These are phyloP conservation scores for Hypotaenidia philippensis DNA, from an alignment of 2,797 vertebrate species.

Conservation along the genomic window DNA sequence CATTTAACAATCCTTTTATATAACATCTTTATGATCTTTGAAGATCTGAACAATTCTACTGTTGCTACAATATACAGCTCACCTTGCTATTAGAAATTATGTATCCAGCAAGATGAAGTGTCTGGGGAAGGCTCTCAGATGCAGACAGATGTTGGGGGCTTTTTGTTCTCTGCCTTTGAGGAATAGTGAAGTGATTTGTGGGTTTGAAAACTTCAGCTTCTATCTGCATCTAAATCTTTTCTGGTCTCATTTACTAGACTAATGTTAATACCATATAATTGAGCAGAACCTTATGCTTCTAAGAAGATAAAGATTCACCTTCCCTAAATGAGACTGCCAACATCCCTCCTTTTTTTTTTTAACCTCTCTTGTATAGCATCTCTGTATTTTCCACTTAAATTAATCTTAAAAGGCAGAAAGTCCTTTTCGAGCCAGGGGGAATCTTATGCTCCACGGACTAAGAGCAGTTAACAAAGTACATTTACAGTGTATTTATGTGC, in stretches of 20 bases:
- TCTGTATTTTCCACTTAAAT: slow-evolving; percentile 11
- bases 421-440: neutral
- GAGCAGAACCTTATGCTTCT: neutral
- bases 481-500: neutral
- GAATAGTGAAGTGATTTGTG: neutral
- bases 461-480: neutral
- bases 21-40: neutral
- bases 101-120: neutral
- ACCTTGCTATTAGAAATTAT: neutral
- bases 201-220: neutral
- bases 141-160: fast-evolving
- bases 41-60: neutral
- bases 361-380: neutral
- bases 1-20: neutral
- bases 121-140: neutral
- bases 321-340: neutral
- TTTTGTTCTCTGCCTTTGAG: neutral
- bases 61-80: neutral
- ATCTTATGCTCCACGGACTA: neutral
- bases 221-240: neutral
- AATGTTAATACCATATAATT: neutral
- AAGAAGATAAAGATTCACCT: neutral
- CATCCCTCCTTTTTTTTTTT: neutral
- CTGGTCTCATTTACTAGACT: neutral
- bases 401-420: neutral